Conservation (phyloP, 1,140 invertebrate genomes). For the Andricus grossulariae region DNA sequence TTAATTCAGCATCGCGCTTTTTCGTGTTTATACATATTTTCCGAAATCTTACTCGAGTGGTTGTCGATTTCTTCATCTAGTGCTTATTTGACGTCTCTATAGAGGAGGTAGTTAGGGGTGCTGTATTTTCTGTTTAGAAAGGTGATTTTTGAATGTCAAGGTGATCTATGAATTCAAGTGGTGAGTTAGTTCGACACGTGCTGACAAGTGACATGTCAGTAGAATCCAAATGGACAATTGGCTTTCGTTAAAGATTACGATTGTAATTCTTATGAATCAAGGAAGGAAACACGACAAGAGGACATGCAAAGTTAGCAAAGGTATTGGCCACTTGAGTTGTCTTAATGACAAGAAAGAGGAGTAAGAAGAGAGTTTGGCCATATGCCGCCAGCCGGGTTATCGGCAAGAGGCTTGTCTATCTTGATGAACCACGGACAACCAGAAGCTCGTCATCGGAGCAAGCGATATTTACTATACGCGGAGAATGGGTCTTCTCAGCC, state of each 20-base stretch:
- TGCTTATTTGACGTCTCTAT: too few relatives aligned
- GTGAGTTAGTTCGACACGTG: too few relatives aligned
- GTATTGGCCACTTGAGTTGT: background rate
- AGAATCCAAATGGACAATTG: background rate
- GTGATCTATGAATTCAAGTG: too few relatives aligned
- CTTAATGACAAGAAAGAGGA: constrained; percentile 1
- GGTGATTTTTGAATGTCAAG: too few relatives aligned
- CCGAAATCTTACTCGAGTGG: background rate
- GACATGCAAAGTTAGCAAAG: background rate
- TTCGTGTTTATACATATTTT: background rate
- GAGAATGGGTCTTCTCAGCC: constrained; percentile 73
- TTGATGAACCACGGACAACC: constrained; percentile 77
- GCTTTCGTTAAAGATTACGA: background rate
- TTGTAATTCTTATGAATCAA: constrained; percentile 2
- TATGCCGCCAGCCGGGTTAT: constrained; percentile 75
- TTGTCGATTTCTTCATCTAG: background rate
- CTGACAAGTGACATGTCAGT: background rate
- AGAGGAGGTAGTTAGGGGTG: too few relatives aligned
- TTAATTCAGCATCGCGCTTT: background rate
- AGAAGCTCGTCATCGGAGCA: constrained; percentile 75
- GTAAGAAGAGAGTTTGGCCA: constrained; percentile 61
- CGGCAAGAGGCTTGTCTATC: constrained; percentile 74
- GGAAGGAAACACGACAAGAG: background rate
- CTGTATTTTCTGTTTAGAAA: too few relatives aligned
- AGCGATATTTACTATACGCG: constrained; percentile 70